These are phyloP conservation scores for Lethenteron reissneri DNA, from an alignment of 2,113 vertebrate genomes.

Conservation along the genomic window DNA sequence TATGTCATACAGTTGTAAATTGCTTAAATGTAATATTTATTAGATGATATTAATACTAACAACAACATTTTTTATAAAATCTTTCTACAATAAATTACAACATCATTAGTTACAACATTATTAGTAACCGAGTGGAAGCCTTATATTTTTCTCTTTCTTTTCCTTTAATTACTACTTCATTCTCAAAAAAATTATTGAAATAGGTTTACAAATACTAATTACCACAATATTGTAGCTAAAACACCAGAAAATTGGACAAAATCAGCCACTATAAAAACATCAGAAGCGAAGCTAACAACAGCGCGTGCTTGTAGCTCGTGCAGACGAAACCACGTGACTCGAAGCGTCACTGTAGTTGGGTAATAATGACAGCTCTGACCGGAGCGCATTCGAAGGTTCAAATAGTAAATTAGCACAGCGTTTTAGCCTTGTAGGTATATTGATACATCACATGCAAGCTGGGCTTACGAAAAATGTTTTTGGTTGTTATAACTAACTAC, in stretches of 20 bases:
- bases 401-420: too few relatives aligned
- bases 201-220: not conserved
- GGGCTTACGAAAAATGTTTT: too few relatives aligned
- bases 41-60: too few relatives aligned
- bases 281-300: not conserved
- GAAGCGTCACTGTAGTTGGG: not conserved
- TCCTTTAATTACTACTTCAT: constrained; percentile 1
- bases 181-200: not conserved
- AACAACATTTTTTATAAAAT: too few relatives aligned
- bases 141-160: not conserved
- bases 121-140: not conserved
- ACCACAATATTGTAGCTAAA: constrained; percentile 3
- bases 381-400: not conserved
- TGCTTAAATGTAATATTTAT: too few relatives aligned
- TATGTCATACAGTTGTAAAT: too few relatives aligned
- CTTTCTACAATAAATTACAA: not conserved
- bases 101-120: constrained; percentile 3
- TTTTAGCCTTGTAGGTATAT: too few relatives aligned
- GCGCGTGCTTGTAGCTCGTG: too few relatives aligned
- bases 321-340: not conserved
- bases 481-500: not conserved
- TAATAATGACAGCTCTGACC: not conserved
- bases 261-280: not conserved
- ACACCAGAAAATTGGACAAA: not conserved
- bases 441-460: too few relatives aligned